Base-by-base conservation (phyloP, 2,888 invertebrate species). In the Cactoblastis cactorum region DNA sequence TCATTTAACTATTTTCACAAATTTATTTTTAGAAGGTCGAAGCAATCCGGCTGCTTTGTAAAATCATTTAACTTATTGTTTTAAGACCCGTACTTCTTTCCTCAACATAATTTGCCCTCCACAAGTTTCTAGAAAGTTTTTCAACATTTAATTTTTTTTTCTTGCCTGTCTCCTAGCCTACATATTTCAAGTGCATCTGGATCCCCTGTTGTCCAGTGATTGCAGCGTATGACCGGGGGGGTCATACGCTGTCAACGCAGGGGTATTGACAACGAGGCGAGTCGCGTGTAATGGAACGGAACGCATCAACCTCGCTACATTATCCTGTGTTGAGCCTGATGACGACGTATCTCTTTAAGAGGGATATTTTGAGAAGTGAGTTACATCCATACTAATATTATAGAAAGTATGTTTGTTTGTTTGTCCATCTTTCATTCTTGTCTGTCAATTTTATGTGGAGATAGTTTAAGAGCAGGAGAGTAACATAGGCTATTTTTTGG, bases 221-320 rank as follows among this genome's bases (percentile, higher is more conserved):
- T 75, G 72, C 67, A 72, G 67, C 69, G 73, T 72, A 74, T 74
- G 71, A 69, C 65, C 17, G 14, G n/a, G n/a, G n/a, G n/a, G n/a
- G n/a, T n/a, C n/a, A n/a, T n/a, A 15, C n/a, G 14, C 24, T 74
- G 76, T 72, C 72, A 73, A 59, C 57, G 61, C 61, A 66, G 67
- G 66, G 66, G 56, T 61, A 59, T 69, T 66, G 65, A 61, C 67
- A 65, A 64, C 62, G 54, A 51, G 51, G 60, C 59, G 51, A 59
- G 57, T 56, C 61, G 59, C 59, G 62, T 61, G 66, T 68, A 59
- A 67, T 65, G 54, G 52, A 53, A 66, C 61, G 60, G 53, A 60
- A 57, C 61, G 53, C 53, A 50, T n/a, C n/a, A n/a, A n/a, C n/a
- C 52, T 51, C 54, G 52, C 45, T 22, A 38, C 38, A 41, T 48